Conservation (phyloP, 2,888 invertebrate genomes). For the Eupithecia insigniata region DNA sequence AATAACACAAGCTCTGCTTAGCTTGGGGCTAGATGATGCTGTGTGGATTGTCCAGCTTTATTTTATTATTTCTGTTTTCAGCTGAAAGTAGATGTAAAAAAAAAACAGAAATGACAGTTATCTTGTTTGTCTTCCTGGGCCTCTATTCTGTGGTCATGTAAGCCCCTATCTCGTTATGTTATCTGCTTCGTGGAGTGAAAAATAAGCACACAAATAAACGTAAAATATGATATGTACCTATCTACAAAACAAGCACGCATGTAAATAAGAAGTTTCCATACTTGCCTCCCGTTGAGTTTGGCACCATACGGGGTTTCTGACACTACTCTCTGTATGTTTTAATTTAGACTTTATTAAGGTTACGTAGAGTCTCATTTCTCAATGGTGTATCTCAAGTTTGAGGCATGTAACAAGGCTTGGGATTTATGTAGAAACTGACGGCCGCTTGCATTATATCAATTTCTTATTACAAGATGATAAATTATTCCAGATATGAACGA, state of each 20-base stretch:
- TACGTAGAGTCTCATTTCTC: constrained; percentile 48
- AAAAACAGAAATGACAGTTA: not conserved
- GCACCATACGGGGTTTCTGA: constrained; percentile 64
- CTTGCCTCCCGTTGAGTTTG: constrained; percentile 66
- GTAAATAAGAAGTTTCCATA: constrained; percentile 70
- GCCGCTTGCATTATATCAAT: constrained; percentile 70
- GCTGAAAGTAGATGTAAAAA: no score
- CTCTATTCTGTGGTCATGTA: not conserved
- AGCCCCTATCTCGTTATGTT: constrained; percentile 7
- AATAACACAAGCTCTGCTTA: no score
- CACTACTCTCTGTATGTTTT: constrained; percentile 20
- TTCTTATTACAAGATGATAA: constrained; percentile 71
- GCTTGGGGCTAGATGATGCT: no score
- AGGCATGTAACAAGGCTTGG: constrained; percentile 57
- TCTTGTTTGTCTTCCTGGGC: not conserved
- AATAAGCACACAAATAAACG: constrained; percentile 40
- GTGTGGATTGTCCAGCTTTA: no score
- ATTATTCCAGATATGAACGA: constrained; percentile 67
- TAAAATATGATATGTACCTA: constrained; percentile 67
- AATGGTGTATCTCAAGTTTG: constrained; percentile 54
- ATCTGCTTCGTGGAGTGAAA: constrained; percentile 46
- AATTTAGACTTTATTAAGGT: constrained; percentile 27
- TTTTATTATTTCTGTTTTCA: no score
- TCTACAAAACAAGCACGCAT: constrained; percentile 73
- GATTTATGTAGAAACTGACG: constrained; percentile 58